A percentile compares a stretch with the other conserved stretches of the same genome.
These are phyloP conservation scores for Sorex araneus DNA, from an alignment of 2,113 vertebrate genomes.

Conservation along the genomic window DNA sequence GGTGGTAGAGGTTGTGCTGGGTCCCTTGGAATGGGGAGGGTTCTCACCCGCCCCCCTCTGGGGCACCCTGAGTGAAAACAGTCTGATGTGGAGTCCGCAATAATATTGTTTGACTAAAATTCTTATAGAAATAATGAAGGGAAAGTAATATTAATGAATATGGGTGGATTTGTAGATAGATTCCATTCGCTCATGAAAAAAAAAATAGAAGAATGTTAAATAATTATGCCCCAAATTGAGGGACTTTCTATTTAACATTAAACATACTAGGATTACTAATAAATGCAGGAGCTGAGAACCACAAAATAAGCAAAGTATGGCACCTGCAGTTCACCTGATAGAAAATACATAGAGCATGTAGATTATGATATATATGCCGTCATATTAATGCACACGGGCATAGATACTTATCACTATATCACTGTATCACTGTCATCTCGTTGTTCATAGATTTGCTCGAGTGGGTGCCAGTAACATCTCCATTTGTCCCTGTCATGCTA, in stretches of 20 bases:
- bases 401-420: neutral
- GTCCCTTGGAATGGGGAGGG: no score
- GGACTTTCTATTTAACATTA: neutral
- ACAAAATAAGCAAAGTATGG: constrained; percentile 22
- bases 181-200: neutral
- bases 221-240: neutral
- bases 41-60: no score
- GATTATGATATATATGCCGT: neutral
- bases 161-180: neutral
- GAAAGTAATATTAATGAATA: neutral
- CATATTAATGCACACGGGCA: no score
- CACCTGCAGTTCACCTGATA: neutral
- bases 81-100: no score
- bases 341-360: neutral
- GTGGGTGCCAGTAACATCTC: no score
- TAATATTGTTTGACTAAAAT: neutral
- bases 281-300: neutral
- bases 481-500: no score
- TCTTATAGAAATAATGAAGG: no score
- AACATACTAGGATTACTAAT: neutral
- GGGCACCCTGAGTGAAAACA: no score
- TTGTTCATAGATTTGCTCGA: no score
- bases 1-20: no score
- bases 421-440: no score
- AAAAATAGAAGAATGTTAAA: neutral